Base-by-base conservation (phyloP, 2,888 invertebrate species). In the Drosophila multiciliata region DNA sequence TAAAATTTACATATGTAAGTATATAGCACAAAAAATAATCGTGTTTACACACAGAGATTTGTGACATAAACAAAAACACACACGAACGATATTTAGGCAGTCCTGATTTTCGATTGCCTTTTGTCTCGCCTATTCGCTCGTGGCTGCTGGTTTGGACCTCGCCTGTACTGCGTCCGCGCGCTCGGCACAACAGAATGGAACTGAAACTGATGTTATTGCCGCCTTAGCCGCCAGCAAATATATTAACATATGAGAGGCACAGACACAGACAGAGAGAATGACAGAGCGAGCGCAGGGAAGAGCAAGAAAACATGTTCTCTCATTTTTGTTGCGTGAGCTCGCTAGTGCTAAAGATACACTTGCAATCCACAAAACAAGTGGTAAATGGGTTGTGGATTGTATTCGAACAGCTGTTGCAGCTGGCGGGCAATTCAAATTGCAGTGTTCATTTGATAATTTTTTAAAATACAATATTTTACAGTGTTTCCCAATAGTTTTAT, bases 121-220 rank as follows among this genome's bases (percentile, higher is more conserved):
- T 71, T 69, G 55, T 65, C 69, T 69, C 36, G 26, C 36, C n/a
- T 50, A 59, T 64, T 74, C 54, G 66, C 33, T 53, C 57, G n/a
- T 29, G 20, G 33, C 23, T 53, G 63, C 32, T 32, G 11, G 5
- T 17, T 64, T 70, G 79, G 63, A 69, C 50, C 45, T 6, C 55
- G n/a, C 77, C 53, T 42, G 53, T 68, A 80, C 74, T 83, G 87
- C 91, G 89, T 82, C 91, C 91, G 91, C 91, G 89, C 91, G 83
- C 78, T 85, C 82, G 82, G 89, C 85, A 88, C 78, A 67, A 73
- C 83, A 81, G 71, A 90, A 77, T 78, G 80, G 75, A 80, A 91
- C 90, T 91, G 63, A 77, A 76, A 58, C 40, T 40, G 79, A 78
- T 80, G 77, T 81, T 78, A 66, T 77, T 78, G 85, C 76, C 75